phyloP scores from a whole-genome alignment of 2,797 vertebrate species.

The Brachymystax lenok region DNA sequence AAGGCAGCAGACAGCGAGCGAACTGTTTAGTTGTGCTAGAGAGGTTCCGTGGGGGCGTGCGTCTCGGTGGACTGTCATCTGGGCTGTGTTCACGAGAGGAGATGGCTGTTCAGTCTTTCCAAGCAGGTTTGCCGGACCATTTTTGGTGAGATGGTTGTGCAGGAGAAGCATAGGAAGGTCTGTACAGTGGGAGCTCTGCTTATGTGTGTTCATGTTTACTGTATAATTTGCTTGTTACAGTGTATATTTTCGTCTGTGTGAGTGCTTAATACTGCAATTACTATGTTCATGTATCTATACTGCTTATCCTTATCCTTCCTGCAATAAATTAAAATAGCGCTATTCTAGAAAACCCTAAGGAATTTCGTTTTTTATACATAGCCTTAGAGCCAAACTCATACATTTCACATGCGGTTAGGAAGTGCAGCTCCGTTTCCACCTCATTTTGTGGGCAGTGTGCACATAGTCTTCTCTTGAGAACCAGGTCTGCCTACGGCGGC shows the following conservation, averaged over 20 bases:
- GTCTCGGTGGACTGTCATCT: background rate
- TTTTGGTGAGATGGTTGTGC: constrained; percentile 18
- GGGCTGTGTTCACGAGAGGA: background rate
- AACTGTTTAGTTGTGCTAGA: background rate
- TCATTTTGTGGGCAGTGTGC: too few relatives aligned
- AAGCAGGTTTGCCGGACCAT: background rate
- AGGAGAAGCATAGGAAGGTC: background rate
- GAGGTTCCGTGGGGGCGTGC: background rate
- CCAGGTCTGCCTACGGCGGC: too few relatives aligned
- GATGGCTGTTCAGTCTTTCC: background rate
- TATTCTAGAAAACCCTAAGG: background rate
- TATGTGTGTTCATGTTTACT: background rate
- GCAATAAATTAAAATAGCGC: too few relatives aligned
- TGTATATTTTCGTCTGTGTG: background rate
- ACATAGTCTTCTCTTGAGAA: too few relatives aligned
- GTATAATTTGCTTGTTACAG: background rate
- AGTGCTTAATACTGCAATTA: too few relatives aligned
- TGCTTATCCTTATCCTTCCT: too few relatives aligned
- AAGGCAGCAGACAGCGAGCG: background rate
- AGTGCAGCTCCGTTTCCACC: too few relatives aligned
- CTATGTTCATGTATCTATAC: too few relatives aligned
- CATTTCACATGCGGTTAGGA: too few relatives aligned
- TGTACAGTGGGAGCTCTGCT: too few relatives aligned
- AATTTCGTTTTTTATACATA: background rate
- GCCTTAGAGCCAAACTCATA: background rate